Conservation (phyloP, 2,113 vertebrate genomes). For the Setophaga petechia region DNA sequence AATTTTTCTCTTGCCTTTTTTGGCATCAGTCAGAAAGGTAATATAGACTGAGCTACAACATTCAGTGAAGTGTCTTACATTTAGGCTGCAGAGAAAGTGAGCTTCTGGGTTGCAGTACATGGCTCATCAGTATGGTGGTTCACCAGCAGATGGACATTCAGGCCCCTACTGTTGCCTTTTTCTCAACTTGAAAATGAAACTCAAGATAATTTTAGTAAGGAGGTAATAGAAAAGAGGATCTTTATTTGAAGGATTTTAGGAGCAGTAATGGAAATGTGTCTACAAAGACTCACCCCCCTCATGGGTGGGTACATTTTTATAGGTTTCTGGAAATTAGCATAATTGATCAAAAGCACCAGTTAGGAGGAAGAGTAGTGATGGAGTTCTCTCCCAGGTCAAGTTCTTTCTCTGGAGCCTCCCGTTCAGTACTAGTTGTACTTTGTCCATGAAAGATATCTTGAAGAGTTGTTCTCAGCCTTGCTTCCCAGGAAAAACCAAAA, state of each 20-base stretch:
- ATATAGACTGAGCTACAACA: not conserved
- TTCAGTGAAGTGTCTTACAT: not conserved
- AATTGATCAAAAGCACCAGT: not conserved
- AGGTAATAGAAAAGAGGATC: not conserved
- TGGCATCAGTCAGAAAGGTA: not conserved
- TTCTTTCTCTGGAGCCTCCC: not conserved
- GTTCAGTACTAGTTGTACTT: not conserved
- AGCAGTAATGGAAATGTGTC: not conserved
- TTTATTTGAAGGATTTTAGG: not conserved
- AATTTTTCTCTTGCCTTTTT: not conserved
- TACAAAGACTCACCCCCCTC: not conserved
- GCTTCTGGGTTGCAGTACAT: not conserved
- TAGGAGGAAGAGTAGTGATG: too few species aligned
- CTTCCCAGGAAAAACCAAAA: not conserved
- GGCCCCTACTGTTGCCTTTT: not conserved
- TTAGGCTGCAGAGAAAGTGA: not conserved
- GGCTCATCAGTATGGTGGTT: not conserved
- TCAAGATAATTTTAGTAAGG: not conserved
- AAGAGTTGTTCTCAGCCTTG: not conserved
- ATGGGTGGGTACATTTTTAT: not conserved
- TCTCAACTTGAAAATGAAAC: not conserved
- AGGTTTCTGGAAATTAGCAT: not conserved
- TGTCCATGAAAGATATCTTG: too few species aligned
- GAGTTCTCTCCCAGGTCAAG: not conserved
- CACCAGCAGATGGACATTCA: not conserved